Percentiles rank a stretch among this genome's conserved stretches.
phyloP scores from a whole-genome alignment of 2,113 vertebrate genomes.

The Chelonoidis abingdonii region DNA sequence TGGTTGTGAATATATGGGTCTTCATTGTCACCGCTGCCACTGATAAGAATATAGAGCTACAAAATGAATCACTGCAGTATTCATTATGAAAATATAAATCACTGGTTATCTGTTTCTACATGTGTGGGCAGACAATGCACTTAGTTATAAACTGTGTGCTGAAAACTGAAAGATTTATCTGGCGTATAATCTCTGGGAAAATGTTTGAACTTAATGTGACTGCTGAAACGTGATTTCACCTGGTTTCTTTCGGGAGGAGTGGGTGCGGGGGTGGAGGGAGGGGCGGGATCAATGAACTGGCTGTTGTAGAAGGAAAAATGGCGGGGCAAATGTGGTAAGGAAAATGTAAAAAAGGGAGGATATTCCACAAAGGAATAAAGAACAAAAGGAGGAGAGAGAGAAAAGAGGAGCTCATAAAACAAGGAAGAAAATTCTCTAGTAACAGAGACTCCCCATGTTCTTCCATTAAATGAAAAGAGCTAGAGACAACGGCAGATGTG shows the following conservation, averaged over 20 bases:
- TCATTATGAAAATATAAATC: conserved; percentile 74
- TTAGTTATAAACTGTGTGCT: conserved; percentile 45
- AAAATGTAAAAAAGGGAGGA: not conserved
- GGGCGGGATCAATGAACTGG: not conserved
- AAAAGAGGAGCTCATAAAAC: not conserved
- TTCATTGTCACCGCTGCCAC: conserved; percentile 17
- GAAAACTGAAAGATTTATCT: conserved; percentile 58
- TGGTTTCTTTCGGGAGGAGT: not conserved
- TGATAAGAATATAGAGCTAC: conserved; percentile 56
- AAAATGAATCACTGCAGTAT: conserved; percentile 67
- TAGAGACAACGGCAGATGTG: not conserved
- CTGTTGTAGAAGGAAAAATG: not conserved
- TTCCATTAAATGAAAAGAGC: not conserved
- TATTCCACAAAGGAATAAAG: not conserved
- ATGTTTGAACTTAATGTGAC: conserved; percentile 16
- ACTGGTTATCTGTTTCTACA: conserved; percentile 55
- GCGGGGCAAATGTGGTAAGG: not conserved
- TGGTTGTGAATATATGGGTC: conserved; percentile 47
- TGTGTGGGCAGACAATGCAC: conserved; percentile 64
- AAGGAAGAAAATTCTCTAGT: not conserved
- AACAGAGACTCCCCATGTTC: not conserved
- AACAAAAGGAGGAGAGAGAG: not conserved
- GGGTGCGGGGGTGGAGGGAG: not conserved
- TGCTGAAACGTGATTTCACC: conserved; percentile 45
- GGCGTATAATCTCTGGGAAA: conserved; percentile 56